Percentiles rank a stretch among this genome's conserved stretches.
Conservation (phyloP, 1,140 invertebrate species). For the Chlorops oryzae region DNA sequence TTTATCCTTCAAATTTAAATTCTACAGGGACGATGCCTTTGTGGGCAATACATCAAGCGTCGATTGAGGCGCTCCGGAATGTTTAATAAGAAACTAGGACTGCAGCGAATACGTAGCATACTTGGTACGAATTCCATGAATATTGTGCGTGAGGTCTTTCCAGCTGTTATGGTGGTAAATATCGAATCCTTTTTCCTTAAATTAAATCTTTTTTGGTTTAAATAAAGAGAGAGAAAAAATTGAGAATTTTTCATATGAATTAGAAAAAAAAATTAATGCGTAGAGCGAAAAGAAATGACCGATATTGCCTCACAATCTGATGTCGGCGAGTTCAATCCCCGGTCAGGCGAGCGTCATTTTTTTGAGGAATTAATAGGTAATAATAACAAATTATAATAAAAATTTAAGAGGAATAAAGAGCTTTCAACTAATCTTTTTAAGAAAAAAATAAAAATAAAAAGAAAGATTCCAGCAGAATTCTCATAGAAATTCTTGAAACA, state of each 20-base stretch:
- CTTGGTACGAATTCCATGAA: conserved; percentile 51
- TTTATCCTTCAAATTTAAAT: neutral
- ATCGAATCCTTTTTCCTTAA: neutral
- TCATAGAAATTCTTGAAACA: too few relatives aligned
- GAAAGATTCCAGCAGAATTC: too few relatives aligned
- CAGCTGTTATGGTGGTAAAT: conserved; percentile 48
- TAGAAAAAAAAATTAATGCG: conserved; percentile 60
- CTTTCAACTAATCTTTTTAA: too few relatives aligned
- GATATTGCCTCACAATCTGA: conserved; percentile 56
- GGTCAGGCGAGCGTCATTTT: conserved; percentile 52
- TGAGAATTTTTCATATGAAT: conserved; percentile 22
- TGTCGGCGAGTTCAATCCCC: conserved; percentile 51
- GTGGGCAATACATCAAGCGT: conserved; percentile 60
- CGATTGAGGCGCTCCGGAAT: conserved; percentile 60
- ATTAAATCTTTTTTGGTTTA: conserved; percentile 6
- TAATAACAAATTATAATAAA: too few relatives aligned
- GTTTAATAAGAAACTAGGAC: conserved; percentile 62
- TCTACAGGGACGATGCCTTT: conserved; percentile 54
- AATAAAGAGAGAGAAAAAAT: too few relatives aligned
- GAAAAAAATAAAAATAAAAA: too few relatives aligned
- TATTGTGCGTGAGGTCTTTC: conserved; percentile 56
- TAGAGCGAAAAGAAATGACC: conserved; percentile 59
- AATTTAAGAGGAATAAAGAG: too few relatives aligned
- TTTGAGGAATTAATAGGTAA: too few relatives aligned
- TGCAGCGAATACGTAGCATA: conserved; percentile 59